Base-by-base conservation (phyloP, 2,113 vertebrate genomes). In the Hippocampus guttulatus region DNA sequence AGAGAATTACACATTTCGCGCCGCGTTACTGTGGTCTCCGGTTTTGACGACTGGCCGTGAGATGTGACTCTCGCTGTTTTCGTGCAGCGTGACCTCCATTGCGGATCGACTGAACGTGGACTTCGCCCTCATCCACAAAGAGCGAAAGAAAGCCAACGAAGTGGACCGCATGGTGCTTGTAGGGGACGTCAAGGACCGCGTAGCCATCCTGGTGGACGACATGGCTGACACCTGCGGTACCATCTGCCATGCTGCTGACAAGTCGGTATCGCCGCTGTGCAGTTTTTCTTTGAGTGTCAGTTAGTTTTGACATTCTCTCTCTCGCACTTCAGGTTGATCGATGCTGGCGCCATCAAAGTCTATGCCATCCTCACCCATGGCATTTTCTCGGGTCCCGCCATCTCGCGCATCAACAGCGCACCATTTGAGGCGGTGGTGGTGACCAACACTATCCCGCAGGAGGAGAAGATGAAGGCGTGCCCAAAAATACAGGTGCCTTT, bases 211-310 rank as follows among this genome's bases (percentile, higher is more conserved):
- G 49, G 95, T 98, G 0, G 96, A 98, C 58, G 96, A 98, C 85
- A 98, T 98, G 96, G 96, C 96, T 6, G 95, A 98, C 88, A 98
- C 96, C 0, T 98, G 96, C 73, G 96, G 96, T 63, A 98, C 96
- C 51, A 94, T 98, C 90, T 98, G 96, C 87, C 92, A 95, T 1
- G 96, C 96, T 43, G 96, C 95, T 0, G 95, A 97, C 74, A 98
- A 95, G 96, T 98, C 78, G 51, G 95, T 86, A 1, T 0, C 52
- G 0, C 41, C 20, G 25, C 20, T 1, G 1, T 51, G 16, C 5
- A 6, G 2, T n/a, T 41, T 23, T 15, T 49, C n/a, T 25, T 14
- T 27, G 2, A 15, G 11, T 27, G 3, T 7, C 21, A 1, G 8
- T n/a, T 9, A 65, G 4, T 21, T 2, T 58, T 60, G 63, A 65